Base-by-base conservation (phyloP, 2,113 vertebrate genomes). In the Patagioenas fasciata region DNA sequence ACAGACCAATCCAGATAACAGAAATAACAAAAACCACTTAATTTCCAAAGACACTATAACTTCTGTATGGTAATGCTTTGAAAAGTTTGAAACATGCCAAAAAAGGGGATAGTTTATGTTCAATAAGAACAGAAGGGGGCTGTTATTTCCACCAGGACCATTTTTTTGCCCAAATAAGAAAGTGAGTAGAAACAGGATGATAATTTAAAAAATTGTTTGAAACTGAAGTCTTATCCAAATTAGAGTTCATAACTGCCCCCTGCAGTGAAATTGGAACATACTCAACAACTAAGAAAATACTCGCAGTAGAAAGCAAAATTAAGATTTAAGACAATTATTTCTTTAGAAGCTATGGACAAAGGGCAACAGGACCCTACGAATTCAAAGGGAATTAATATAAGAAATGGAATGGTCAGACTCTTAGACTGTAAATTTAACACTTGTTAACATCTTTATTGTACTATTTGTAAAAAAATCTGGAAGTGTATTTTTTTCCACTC, bases 171-270 rank as follows among this genome's bases (percentile, higher is more conserved):
- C 5, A 53, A 18, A 51, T 57, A 74, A 56, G 25, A 19, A 11
- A 62, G 5, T 60, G 31, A 56, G 42, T 47, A 79, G 56, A 47
- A 93, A 42, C 7, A 72, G 23, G 31, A 58, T 54, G 19, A 62
- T 92, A 57, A 95, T 97, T 93, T 91, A 64, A 94, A 93, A 88
- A 96, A 88, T 88, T 88, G 21, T 71, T 82, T 72, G 44, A 75
- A 82, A 58, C 17, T 77, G 75, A 75, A 20, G 65, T 8, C 77
- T 83, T 96, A 81, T 82, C 64, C 53, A 94, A 65, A 94, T 83
- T 73, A 83, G 60, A 85, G 74, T 66, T 91, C 64, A 47, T 58
- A 94, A 83, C 34, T 82, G 47, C 78, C 36, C 73, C 93, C 85
- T 92, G 56, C 81, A 0, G 73, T 56, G 90, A 94, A 31, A 88